Evolutionary conservation across 2,888 invertebrate genomes (phyloP).

Genomic region (Netelia inedita): DNA sequence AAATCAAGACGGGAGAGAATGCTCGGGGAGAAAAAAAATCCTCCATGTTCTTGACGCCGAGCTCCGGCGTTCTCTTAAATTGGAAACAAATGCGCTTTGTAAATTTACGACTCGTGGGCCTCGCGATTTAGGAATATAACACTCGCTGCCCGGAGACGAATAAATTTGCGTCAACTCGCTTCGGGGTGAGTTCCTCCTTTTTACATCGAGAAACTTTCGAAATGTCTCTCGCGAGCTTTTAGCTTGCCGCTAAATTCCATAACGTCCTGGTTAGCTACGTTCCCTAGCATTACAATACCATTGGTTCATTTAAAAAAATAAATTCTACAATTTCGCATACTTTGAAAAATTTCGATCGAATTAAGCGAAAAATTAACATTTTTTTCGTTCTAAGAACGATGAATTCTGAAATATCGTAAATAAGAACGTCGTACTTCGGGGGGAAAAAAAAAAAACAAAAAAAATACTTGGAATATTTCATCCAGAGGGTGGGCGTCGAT

Average conservation of each 20-base stretch:
- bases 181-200: neutral
- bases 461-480: no score
- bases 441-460: no score
- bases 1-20: slow-evolving; percentile 28
- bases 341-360: neutral
- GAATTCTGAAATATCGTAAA: no score
- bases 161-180: slow-evolving; percentile 60
- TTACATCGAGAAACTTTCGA: neutral
- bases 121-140: slow-evolving; percentile 73
- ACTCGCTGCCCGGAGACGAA: slow-evolving; percentile 62
- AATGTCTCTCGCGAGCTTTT: neutral
- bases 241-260: neutral
- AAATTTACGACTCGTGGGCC: slow-evolving; percentile 76
- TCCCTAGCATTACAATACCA: neutral
- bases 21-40: slow-evolving; percentile 30
- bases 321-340: neutral
- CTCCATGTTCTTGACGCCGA: slow-evolving; percentile 18
- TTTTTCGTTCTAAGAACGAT: no score
- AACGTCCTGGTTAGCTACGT: neutral
- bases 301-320: neutral
- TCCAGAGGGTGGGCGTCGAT: neutral
- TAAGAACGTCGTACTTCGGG: no score
- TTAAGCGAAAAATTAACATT: no score
- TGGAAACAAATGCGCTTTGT: slow-evolving; percentile 78
- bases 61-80: slow-evolving; percentile 76